Base-by-base conservation (phyloP, 2,113 vertebrate genomes). In the Lepisosteus oculatus region DNA sequence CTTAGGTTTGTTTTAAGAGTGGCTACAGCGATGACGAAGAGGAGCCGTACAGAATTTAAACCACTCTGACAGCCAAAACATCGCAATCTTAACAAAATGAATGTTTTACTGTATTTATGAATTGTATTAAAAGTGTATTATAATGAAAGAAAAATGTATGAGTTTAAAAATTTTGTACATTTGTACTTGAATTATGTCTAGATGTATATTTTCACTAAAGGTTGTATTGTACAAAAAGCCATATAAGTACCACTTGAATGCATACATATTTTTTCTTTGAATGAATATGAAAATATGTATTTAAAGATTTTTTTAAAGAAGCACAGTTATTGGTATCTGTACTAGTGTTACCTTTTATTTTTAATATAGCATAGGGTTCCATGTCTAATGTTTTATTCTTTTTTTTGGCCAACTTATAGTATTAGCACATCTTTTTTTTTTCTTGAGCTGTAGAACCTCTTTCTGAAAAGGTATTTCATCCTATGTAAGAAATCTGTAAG, bases 121-220 rank as follows among this genome's bases (percentile, higher is more conserved):
- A 84, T 81, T 90, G 87, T 93, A 95, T 93, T 92, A 95, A 91
- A 94, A 90, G 81, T 91, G 89, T 90, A 89, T 90, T 91, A 94
- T 94, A 92, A 89, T 90, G 90, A 85, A 88, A 86, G 87, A 88
- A 89, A 83, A 87, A 91, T 93, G 87, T 90, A 86, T 92, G 92
- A 92, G 91, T 92, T 93, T 90, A 90, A 90, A 90, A 89, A 88
- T 86, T 92, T 93, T 95, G 92, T 94, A 89, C 89, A 90, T 94
- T 92, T 90, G 88, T 92, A 93, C 90, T 92, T 93, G 91, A 90
- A 88, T 91, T 92, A 88, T 92, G 93, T 95, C 92, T 94, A 96
- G 94, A 96, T 96, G 94, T 96, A 96, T 96, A 92, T 93, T 94
- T 95, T 93, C 91, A 92, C 91, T 91, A 92, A 91, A 90, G 92